Conservation (phyloP, 2,888 invertebrate species). For the Tachina grossa region DNA sequence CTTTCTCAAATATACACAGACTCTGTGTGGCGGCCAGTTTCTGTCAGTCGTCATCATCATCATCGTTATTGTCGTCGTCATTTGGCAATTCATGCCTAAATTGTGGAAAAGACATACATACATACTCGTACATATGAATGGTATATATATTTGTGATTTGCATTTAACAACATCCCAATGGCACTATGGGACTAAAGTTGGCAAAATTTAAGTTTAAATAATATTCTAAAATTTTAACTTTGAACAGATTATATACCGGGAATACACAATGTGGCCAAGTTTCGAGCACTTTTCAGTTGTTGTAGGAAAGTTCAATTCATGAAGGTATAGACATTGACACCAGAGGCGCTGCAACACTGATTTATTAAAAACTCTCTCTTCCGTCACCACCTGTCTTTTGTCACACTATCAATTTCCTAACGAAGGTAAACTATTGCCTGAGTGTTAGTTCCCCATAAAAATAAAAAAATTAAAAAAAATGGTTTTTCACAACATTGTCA, state of each 20-base stretch:
- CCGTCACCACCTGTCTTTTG: too few species aligned
- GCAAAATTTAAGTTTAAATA: not conserved
- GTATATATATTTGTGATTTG: conserved; percentile 56
- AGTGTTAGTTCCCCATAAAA: too few species aligned
- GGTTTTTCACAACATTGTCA: too few species aligned
- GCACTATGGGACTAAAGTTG: conserved; percentile 31
- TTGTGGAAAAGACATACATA: conserved; percentile 42
- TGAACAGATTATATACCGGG: not conserved
- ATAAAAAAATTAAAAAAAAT: too few species aligned
- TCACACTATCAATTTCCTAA: too few species aligned
- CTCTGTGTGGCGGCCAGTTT: conserved; percentile 69
- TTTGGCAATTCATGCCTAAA: conserved; percentile 67
- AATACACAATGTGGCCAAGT: not conserved
- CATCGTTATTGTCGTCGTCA: conserved; percentile 50
- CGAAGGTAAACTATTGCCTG: too few species aligned
- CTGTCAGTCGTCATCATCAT: conserved; percentile 63
- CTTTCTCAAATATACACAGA: conserved; percentile 39
- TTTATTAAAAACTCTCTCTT: too few species aligned
- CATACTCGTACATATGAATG: conserved; percentile 18
- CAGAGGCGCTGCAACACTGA: too few species aligned
- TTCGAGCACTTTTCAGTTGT: too few species aligned
- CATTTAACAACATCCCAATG: conserved; percentile 60
- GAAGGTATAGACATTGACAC: too few species aligned
- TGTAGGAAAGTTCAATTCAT: too few species aligned
- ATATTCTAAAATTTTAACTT: too few species aligned